Base-by-base conservation (phyloP, 2,113 vertebrate species). In the Podocnemis expansa region DNA sequence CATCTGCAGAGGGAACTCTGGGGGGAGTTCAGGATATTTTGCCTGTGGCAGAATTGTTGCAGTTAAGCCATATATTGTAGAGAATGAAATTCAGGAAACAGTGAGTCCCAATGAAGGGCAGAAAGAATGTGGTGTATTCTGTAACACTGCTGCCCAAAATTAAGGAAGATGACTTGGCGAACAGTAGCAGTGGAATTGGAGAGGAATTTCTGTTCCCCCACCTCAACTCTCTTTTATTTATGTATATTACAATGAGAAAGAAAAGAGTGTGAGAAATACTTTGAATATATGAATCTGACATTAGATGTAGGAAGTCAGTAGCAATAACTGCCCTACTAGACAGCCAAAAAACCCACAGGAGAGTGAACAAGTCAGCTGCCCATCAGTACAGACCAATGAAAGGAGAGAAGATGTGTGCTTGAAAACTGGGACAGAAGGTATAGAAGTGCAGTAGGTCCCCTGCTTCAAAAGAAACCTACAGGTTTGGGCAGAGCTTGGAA, bases 381-480 rank as follows among this genome's bases (percentile, higher is more conserved):
- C 29, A 17, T 9, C 54, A 24, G 31, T 38, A 31, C 31, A 31
- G 17, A 38, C 17, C 52, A 22, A 34, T 22, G 9, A 17, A 52
- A 4, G 8, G 49, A 16, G 63, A n/a, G 6, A 67, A 34, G 34
- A 67, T 67, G 31, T 16, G n/a, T 67, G 34, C 17, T 14, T 67
- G 34, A 67, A 67, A 5, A 17, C 14, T 67, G 3, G 17, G 17
- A 19, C 7, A 67, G 34, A 67, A 67, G 6, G 14, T n/a, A 9
- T 21, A n/a, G 6, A 67, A n/a, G 34, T 34, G 31, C 56, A 58
- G 27, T 25, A 58, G 56, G 27, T 5, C 22, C 56, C 56, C 10
- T 58, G 8, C 60, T 67, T 67, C 60, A 67, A 34, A 63, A 63
- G 38, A 55, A 75, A 55, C 0, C 0, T 21, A 8, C 29, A 14